Conservation (phyloP, 2,797 vertebrate genomes). For the Cryptoprocta ferox region DNA sequence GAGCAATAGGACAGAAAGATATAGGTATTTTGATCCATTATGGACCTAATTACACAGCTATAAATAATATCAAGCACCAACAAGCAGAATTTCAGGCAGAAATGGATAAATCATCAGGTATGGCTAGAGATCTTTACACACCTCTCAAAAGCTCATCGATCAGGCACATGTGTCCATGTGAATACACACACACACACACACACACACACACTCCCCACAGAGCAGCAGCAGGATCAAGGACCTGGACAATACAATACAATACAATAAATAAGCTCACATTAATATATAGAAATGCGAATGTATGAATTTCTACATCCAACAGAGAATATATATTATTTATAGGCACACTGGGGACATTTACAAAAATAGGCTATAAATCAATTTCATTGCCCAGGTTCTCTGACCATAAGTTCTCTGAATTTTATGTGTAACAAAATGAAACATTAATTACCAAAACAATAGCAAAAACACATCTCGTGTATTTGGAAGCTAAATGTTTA, state of each 20-base stretch:
- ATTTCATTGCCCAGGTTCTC: not conserved
- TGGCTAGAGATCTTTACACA: not conserved
- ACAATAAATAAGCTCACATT: not conserved
- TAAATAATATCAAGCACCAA: not conserved
- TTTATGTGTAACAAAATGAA: slow-evolving; percentile 16
- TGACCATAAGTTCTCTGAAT: not conserved
- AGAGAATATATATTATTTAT: not conserved
- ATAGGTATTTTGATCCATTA: not conserved
- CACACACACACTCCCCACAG: not conserved
- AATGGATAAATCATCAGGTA: not conserved
- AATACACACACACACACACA: not conserved
- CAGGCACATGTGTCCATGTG: not conserved
- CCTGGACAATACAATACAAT: not conserved
- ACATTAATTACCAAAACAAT: slow-evolving; percentile 12
- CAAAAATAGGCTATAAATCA: slow-evolving; percentile 10
- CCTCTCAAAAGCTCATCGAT: not conserved
- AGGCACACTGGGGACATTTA: not conserved
- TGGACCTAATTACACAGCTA: not conserved
- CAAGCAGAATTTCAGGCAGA: not conserved
- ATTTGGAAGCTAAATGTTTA: slow-evolving; percentile 5
- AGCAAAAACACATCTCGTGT: not conserved
- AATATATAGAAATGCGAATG: not conserved
- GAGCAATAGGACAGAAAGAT: not conserved
- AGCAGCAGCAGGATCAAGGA: not conserved
- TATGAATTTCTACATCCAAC: not conserved